phyloP scores from a whole-genome alignment of 2,888 invertebrate species.

The Periphyllus acericola region DNA sequence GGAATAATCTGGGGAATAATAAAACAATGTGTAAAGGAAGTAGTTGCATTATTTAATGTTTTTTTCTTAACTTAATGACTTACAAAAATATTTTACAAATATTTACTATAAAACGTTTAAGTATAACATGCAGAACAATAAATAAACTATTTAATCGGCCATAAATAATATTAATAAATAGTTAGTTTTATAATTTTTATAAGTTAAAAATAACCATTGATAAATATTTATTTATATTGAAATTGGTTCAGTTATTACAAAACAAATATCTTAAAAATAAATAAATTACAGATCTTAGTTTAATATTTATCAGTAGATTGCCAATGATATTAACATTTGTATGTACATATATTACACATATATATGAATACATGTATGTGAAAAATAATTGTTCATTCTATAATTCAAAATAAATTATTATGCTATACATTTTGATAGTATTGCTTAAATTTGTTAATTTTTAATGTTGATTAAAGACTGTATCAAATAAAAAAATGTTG shows the following conservation, averaged over 20 bases:
- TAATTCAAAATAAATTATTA: background rate
- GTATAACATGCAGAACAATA: background rate
- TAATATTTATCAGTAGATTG: background rate
- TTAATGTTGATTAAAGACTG: too few species aligned
- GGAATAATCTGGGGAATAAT: background rate
- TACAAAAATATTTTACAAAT: background rate
- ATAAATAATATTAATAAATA: background rate
- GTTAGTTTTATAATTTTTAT: background rate
- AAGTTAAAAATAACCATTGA: too few species aligned
- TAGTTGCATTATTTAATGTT: background rate
- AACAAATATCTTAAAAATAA: background rate
- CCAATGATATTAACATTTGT: background rate
- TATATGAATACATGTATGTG: too few species aligned
- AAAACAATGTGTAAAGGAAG: background rate
- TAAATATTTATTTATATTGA: too few species aligned
- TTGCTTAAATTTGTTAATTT: too few species aligned
- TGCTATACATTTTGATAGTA: background rate
- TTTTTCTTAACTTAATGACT: background rate
- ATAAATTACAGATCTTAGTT: background rate
- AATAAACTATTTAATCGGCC: background rate
- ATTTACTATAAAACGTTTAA: background rate
- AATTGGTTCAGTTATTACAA: background rate
- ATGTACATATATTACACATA: background rate
- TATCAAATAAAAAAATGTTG: too few species aligned
- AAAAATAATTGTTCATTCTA: too few species aligned